Percentiles rank a stretch among this genome's conserved stretches.
phyloP scores from a whole-genome alignment of 2,888 invertebrate genomes.

The Aquatica leii region DNA sequence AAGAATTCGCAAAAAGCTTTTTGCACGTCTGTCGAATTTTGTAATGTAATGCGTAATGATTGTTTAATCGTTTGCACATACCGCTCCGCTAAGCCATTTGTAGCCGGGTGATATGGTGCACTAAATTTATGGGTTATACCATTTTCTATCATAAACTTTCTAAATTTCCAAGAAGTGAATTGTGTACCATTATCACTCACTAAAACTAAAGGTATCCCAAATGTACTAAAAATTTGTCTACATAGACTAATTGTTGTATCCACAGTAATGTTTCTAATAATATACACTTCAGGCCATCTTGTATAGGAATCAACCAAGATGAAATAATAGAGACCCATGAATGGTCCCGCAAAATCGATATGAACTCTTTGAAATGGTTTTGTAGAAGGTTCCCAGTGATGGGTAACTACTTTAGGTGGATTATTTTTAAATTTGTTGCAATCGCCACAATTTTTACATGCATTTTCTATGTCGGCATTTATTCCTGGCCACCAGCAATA shows the following conservation, averaged over 20 bases:
- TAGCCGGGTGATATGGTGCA: conserved; percentile 35
- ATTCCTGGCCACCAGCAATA: neutral
- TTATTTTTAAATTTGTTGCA: conserved; percentile 22
- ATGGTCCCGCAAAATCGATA: conserved; percentile 50
- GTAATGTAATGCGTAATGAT: conserved; percentile 19
- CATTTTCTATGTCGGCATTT: neutral
- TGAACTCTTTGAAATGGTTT: conserved; percentile 47
- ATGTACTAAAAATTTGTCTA: conserved; percentile 39
- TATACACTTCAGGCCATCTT: conserved; percentile 42
- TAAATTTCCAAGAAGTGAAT: conserved; percentile 43
- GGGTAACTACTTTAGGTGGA: conserved; percentile 8
- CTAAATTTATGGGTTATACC: conserved; percentile 24
- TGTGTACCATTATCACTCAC: conserved; percentile 45
- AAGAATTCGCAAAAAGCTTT: neutral
- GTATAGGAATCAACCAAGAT: conserved; percentile 40
- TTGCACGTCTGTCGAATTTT: neutral
- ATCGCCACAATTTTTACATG: neutral
- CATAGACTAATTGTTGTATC: conserved; percentile 32
- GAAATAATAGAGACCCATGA: conserved; percentile 39
- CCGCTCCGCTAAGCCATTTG: conserved; percentile 34
- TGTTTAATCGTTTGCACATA: conserved; percentile 11
- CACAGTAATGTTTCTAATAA: conserved; percentile 36
- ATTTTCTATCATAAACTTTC: conserved; percentile 30
- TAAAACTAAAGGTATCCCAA: conserved; percentile 43
- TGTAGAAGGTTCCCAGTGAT: conserved; percentile 44